These are phyloP conservation scores for Ericerus pela DNA, from an alignment of 1,140 invertebrate genomes.

Conservation along the genomic window DNA sequence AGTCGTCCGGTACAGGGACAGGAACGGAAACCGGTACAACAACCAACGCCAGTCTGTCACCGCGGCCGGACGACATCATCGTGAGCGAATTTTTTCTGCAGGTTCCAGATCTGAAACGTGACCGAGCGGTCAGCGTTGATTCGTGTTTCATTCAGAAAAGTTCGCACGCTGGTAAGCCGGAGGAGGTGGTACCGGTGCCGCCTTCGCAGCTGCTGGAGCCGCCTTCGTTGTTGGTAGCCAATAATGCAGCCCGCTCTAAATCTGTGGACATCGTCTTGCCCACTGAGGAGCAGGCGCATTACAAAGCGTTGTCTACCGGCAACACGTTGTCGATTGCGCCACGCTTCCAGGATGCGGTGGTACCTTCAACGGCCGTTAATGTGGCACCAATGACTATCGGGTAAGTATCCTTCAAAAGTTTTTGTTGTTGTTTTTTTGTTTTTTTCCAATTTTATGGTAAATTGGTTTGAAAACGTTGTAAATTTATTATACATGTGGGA, in stretches of 20 bases:
- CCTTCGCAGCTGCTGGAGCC: conserved; percentile 33
- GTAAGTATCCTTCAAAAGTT: conserved; percentile 13
- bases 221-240: conserved; percentile 16
- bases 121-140: conserved; percentile 68
- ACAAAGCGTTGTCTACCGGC: conserved; percentile 47
- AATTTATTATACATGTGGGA: too few relatives aligned
- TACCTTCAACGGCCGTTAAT: conserved; percentile 6
- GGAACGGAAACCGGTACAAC: conserved; percentile 2
- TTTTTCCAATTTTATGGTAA: too few relatives aligned
- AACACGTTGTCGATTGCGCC: conserved; percentile 16
- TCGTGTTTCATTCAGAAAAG: conserved; percentile 62
- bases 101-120: conserved; percentile 63
- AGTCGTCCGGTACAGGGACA: conserved; percentile 25
- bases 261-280: conserved; percentile 82
- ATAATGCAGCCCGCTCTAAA: conserved; percentile 53
- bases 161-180: conserved; percentile 44
- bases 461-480: too few relatives aligned
- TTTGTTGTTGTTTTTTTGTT: too few relatives aligned
- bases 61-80: conserved; percentile 27
- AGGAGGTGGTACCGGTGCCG: conserved; percentile 49
- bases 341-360: conserved; percentile 6
- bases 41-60: not conserved
- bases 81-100: conserved; percentile 61
- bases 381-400: conserved; percentile 2
- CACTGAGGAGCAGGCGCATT: conserved; percentile 65